Conservation (phyloP, 2,888 invertebrate genomes). For the Tiliacea aurago region DNA sequence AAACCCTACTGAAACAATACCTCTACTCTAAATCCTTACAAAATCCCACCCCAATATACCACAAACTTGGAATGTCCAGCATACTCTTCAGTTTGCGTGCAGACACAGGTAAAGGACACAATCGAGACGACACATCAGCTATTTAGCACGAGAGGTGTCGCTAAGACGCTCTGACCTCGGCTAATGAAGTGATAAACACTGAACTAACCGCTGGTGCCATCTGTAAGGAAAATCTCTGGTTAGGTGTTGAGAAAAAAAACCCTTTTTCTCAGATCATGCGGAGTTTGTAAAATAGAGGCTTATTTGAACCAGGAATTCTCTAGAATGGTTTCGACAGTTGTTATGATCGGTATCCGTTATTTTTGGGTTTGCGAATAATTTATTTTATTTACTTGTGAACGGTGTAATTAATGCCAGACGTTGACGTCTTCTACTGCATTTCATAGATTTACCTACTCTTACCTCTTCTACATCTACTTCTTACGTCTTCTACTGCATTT, state of each 20-base stretch:
- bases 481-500: background rate
- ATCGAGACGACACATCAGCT: conserved; percentile 81
- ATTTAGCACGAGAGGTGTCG: conserved; percentile 86
- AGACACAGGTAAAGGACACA: conserved; percentile 64
- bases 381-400: background rate
- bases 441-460: background rate
- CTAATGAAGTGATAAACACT: conserved; percentile 70
- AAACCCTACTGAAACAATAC: too few species aligned
- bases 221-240: conserved; percentile 55
- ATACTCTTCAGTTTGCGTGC: conserved; percentile 57
- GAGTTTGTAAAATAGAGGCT: background rate
- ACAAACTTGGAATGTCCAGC: conserved; percentile 27
- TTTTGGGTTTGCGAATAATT: background rate
- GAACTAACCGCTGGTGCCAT: conserved; percentile 62
- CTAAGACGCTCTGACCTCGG: conserved; percentile 59
- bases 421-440: background rate
- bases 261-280: background rate
- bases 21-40: too few species aligned
- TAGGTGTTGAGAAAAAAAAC: conserved; percentile 11
- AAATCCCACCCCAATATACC: background rate
- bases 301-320: background rate
- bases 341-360: background rate
- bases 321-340: background rate
- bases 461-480: too few species aligned
- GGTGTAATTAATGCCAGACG: background rate